phyloP scores from a whole-genome alignment of 1,140 invertebrate species.

The Pinna nobilis region DNA sequence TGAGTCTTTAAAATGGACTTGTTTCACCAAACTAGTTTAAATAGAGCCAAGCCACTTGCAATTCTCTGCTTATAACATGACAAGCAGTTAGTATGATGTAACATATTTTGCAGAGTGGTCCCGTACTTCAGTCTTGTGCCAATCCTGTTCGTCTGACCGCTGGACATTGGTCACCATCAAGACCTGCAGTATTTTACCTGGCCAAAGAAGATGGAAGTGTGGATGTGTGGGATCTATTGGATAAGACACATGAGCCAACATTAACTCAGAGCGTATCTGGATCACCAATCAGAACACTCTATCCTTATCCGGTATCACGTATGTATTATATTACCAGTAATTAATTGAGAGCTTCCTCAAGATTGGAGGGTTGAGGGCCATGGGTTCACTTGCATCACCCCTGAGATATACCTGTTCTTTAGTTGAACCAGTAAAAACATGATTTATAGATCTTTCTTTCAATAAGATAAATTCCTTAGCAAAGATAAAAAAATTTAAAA shows the following conservation, averaged over 20 bases:
- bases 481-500: too few relatives aligned
- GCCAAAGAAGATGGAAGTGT: slow-evolving; percentile 75
- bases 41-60: too few relatives aligned
- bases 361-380: too few relatives aligned
- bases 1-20: background rate
- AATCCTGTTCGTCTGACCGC: slow-evolving; percentile 57
- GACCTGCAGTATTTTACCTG: slow-evolving; percentile 76
- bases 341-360: background rate
- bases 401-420: too few relatives aligned
- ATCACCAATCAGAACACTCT: slow-evolving; percentile 67
- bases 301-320: slow-evolving; percentile 69
- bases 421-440: too few relatives aligned
- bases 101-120: slow-evolving; percentile 70
- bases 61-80: too few relatives aligned
- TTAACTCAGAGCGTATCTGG: slow-evolving; percentile 73
- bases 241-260: slow-evolving; percentile 75
- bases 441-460: too few relatives aligned
- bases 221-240: slow-evolving; percentile 77
- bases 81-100: too few relatives aligned
- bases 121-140: slow-evolving; percentile 67
- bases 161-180: slow-evolving; percentile 74
- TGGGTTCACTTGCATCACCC: too few relatives aligned
- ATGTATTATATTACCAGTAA: slow-evolving; percentile 26
- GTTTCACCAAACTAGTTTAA: background rate
- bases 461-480: too few relatives aligned